A percentile compares a stretch with the other conserved stretches of the same genome.
Conservation (phyloP, 2,888 invertebrate genomes). For the Morpho helenor region DNA sequence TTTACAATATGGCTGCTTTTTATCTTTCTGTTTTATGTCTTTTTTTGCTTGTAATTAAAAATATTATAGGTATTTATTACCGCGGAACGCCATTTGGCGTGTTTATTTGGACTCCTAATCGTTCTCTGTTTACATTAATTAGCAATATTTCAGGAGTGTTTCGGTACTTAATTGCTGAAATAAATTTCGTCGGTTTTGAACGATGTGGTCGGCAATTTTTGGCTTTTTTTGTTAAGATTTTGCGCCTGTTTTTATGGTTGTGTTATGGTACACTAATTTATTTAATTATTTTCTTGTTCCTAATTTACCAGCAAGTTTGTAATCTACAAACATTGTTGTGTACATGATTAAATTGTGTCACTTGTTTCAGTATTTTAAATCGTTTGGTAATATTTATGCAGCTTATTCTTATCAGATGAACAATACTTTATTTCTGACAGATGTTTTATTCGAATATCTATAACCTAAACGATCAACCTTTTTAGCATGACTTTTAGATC, state of each 20-base stretch:
- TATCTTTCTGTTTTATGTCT: slow-evolving; percentile 71
- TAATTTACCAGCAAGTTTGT: neutral
- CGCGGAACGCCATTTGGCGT: slow-evolving; percentile 60
- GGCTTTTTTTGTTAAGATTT: slow-evolving; percentile 13
- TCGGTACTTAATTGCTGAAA: slow-evolving; percentile 66
- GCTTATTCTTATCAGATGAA: too few species aligned
- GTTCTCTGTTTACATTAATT: slow-evolving; percentile 77
- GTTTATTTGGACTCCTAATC: slow-evolving; percentile 72
- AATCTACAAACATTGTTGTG: neutral
- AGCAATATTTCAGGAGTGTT: slow-evolving; percentile 72
- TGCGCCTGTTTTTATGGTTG: slow-evolving; percentile 9
- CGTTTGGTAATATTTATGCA: too few species aligned
- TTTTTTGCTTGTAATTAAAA: slow-evolving; percentile 73
- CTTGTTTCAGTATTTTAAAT: too few species aligned
- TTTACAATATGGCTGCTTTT: slow-evolving; percentile 70
- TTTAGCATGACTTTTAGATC: too few species aligned
- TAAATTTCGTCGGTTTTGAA: slow-evolving; percentile 58
- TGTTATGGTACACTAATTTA: slow-evolving; percentile 4
- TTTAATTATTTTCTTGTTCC: slow-evolving; percentile 1
- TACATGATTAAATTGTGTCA: neutral
- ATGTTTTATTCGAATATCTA: too few species aligned
- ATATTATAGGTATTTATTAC: slow-evolving; percentile 77
- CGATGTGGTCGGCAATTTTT: slow-evolving; percentile 30
- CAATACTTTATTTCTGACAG: too few species aligned
- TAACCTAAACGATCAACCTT: too few species aligned